Evolutionary conservation across 2,113 vertebrate species (phyloP).

Genomic region (Dicaeum eximium): DNA sequence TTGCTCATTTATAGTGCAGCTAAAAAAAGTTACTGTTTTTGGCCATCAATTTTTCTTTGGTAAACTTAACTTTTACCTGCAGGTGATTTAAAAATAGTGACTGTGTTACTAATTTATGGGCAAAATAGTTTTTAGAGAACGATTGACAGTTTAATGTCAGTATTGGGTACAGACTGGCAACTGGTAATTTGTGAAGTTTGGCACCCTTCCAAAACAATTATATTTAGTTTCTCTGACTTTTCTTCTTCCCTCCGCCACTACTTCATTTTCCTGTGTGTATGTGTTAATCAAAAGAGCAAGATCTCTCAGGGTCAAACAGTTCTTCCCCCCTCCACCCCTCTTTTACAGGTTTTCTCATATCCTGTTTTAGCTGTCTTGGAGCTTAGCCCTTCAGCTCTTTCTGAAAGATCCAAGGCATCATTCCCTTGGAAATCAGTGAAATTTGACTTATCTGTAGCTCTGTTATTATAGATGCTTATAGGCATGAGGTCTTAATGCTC

Average conservation of each 20-base stretch:
- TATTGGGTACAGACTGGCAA: background rate
- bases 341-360: background rate
- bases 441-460: background rate
- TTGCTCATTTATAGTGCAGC: background rate
- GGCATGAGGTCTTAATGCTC: background rate
- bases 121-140: background rate
- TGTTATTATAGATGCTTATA: background rate
- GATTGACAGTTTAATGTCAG: background rate
- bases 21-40: rapidly evolving
- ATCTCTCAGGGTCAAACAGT: background rate
- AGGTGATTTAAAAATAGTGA: background rate
- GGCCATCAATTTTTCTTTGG: background rate
- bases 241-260: background rate
- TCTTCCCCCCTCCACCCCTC: background rate
- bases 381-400: background rate
- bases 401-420: background rate
- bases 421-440: background rate
- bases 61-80: background rate
- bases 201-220: background rate
- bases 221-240: background rate
- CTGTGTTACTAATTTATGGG: background rate
- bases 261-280: background rate
- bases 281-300: background rate
- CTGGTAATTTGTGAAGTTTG: slow-evolving; percentile 31
- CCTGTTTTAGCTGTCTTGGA: background rate